Percentiles rank a stretch among this genome's conserved stretches.
Evolutionary conservation across 1,140 invertebrate species (phyloP).

Genomic region (Drosophila ficusphila): DNA sequence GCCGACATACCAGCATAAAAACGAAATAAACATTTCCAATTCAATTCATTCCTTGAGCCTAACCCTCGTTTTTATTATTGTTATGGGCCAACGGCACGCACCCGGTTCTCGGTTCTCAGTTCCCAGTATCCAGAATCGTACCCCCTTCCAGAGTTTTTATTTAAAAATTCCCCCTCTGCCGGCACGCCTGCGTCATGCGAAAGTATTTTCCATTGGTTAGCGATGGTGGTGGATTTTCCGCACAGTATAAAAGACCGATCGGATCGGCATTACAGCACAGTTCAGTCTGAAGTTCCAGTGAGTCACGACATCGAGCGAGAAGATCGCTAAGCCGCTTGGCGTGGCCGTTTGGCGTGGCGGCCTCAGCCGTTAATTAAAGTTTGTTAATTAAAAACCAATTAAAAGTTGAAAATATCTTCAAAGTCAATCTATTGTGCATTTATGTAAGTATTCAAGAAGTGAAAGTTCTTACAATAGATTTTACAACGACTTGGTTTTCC

Average conservation of each 20-base stretch:
- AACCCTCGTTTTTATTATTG: constrained; percentile 62
- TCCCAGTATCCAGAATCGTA: constrained; percentile 7
- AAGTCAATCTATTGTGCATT: not conserved
- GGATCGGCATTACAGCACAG: constrained; percentile 55
- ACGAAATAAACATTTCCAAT: constrained; percentile 71
- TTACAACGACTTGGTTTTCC: not conserved
- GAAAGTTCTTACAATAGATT: too few relatives aligned
- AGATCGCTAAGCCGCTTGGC: constrained; percentile 52
- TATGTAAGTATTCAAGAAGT: constrained; percentile 13
- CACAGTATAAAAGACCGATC: constrained; percentile 58
- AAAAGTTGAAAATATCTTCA: not conserved
- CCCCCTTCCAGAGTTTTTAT: not conserved
- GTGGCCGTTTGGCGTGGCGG: constrained; percentile 51
- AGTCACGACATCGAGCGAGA: constrained; percentile 36
- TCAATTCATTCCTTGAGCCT: constrained; percentile 59
- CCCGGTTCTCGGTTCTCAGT: constrained; percentile 24
- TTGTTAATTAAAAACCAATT: constrained; percentile 17
- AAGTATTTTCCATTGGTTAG: constrained; percentile 66
- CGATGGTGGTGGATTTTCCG: constrained; percentile 59
- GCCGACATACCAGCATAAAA: constrained; percentile 51
- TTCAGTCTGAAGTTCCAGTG: constrained; percentile 29
- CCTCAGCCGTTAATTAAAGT: constrained; percentile 24
- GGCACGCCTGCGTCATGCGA: constrained; percentile 80
- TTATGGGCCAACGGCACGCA: constrained; percentile 69
- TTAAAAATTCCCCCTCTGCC: constrained; percentile 5